phyloP scores from a whole-genome alignment of 2,113 vertebrate species.

The Cathartes aura region DNA sequence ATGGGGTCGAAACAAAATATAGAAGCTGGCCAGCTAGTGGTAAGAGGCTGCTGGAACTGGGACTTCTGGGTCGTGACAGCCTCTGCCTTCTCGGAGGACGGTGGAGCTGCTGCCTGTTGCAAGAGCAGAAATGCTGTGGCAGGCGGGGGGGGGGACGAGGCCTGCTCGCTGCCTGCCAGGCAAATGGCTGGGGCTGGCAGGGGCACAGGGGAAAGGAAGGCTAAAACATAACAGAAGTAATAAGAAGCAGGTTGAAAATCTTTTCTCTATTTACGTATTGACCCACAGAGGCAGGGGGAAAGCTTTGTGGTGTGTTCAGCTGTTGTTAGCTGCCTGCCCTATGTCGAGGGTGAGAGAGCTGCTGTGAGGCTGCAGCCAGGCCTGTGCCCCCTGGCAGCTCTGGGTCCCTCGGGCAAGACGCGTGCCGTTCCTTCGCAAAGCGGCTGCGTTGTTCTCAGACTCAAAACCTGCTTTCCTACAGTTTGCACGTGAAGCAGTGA shows the following conservation, averaged over 20 bases:
- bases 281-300: neutral
- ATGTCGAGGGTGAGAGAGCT: neutral
- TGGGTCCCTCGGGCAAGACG: fast-evolving
- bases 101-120: fast-evolving
- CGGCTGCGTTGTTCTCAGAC: fast-evolving
- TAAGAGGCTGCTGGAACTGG: neutral
- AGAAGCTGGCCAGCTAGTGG: neutral
- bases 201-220: constrained; percentile 1
- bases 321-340: neutral
- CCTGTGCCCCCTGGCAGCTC: fast-evolving
- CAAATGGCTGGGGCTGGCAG: neutral
- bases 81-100: neutral
- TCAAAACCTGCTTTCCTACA: neutral
- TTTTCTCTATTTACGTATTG: neutral
- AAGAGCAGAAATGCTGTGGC: neutral
- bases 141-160: neutral
- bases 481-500: fast-evolving
- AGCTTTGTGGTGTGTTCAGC: neutral
- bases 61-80: neutral
- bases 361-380: neutral
- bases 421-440: neutral
- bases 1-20: neutral
- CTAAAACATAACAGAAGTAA: constrained; percentile 24
- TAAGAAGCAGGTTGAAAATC: constrained; percentile 17
- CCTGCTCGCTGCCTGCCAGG: neutral